Conservation (phyloP, 2,113 vertebrate species). For the Sigmodon hispidus region DNA sequence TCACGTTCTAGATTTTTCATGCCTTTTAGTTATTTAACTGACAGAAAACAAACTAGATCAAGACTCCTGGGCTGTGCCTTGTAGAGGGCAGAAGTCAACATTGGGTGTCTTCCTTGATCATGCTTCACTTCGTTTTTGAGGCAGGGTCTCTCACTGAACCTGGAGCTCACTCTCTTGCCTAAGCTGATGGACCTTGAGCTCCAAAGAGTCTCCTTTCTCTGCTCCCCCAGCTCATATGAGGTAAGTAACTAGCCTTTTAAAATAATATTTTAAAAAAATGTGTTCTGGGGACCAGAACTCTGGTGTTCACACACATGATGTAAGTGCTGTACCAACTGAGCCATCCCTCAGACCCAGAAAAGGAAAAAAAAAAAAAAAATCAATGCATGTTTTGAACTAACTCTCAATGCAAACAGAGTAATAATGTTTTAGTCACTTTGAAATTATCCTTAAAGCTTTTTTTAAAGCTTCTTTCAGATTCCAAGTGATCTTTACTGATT, state of each 20-base stretch:
- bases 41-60: neutral
- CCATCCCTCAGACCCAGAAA: neutral
- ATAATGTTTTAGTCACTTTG: slow-evolving; percentile 17
- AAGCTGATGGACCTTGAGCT: neutral
- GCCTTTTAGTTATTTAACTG: neutral
- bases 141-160: neutral
- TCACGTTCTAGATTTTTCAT: neutral
- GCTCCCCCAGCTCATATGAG: neutral
- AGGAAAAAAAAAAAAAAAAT: neutral
- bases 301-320: neutral
- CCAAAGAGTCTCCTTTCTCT: neutral
- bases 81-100: neutral
- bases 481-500: neutral
- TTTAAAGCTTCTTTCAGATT: neutral
- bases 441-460: slow-evolving; percentile 43
- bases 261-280: neutral
- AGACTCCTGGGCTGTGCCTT: neutral
- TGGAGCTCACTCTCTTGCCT: neutral
- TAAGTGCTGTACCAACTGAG: neutral
- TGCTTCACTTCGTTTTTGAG: neutral
- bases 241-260: neutral
- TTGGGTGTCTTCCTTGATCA: neutral
- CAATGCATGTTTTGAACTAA: neutral
- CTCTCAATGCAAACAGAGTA: slow-evolving; percentile 21
- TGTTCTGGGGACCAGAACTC: neutral